These are phyloP conservation scores for Chromobotia macracanthus DNA, from an alignment of 2,797 vertebrate species.

Conservation along the genomic window DNA sequence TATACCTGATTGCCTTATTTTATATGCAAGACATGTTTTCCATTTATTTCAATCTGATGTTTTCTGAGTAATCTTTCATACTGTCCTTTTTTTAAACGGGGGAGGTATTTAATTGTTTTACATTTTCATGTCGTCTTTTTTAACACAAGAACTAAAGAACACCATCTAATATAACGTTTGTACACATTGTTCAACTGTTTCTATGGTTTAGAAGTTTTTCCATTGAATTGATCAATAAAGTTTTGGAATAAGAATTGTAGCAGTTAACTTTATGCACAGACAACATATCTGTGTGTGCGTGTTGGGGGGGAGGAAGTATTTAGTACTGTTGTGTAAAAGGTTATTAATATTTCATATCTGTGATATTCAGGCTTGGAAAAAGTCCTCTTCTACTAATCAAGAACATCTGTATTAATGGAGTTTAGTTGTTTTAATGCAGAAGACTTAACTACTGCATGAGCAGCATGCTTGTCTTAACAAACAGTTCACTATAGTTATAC, in stretches of 20 bases:
- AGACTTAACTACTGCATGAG: background rate
- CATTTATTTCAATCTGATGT: constrained; percentile 70
- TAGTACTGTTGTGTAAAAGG: too few species aligned
- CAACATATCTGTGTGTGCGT: too few species aligned
- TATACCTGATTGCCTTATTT: constrained; percentile 58
- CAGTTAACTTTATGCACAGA: background rate
- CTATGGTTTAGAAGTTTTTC: constrained; percentile 70
- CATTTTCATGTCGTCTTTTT: constrained; percentile 55
- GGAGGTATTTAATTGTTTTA: constrained; percentile 76
- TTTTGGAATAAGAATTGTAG: constrained; percentile 66
- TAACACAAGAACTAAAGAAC: constrained; percentile 75
- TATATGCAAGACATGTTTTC: constrained; percentile 62
- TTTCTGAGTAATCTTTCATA: constrained; percentile 72
- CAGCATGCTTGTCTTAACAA: background rate
- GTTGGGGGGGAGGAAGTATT: too few species aligned
- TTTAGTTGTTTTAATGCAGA: too few species aligned
- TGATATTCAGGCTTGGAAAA: too few species aligned
- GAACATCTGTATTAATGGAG: too few species aligned
- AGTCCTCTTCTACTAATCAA: too few species aligned
- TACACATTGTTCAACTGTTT: constrained; percentile 75
- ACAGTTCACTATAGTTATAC: background rate
- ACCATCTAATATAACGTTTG: constrained; percentile 81
- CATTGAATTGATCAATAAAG: constrained; percentile 78
- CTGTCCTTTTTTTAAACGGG: constrained; percentile 73
- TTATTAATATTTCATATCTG: too few species aligned